phyloP scores from a whole-genome alignment of 2,888 invertebrate genomes.

The Herminia tarsipennalis region DNA sequence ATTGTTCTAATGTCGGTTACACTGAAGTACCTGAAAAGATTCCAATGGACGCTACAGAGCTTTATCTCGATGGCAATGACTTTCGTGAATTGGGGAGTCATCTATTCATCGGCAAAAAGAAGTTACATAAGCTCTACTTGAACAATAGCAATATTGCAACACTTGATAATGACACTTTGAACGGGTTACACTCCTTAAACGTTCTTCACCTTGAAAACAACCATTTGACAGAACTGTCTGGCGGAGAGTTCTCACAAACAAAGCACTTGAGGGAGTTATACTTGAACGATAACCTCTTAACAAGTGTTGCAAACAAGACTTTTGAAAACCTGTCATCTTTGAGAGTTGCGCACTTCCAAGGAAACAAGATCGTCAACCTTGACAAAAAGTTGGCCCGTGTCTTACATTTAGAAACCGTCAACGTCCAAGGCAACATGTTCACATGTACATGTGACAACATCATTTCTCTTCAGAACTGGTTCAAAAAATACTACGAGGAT shows the following conservation, averaged over 20 bases:
- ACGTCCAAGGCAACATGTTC: conserved; percentile 91
- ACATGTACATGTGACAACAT: conserved; percentile 91
- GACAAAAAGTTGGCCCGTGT: conserved; percentile 87
- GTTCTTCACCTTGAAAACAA: conserved; percentile 92
- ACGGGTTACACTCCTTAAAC: conserved; percentile 90
- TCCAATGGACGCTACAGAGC: conserved; percentile 95
- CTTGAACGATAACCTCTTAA: conserved; percentile 91
- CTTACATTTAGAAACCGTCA: conserved; percentile 86
- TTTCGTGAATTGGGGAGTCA: conserved; percentile 91
- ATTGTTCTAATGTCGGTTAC: conserved; percentile 91
- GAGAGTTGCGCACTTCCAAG: conserved; percentile 89
- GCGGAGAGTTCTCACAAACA: conserved; percentile 92
- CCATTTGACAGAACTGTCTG: conserved; percentile 88
- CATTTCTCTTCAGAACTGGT: conserved; percentile 88
- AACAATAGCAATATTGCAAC: conserved; percentile 91
- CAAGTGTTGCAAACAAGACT: conserved; percentile 89
- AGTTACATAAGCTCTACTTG: conserved; percentile 90
- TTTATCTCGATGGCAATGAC: conserved; percentile 93
- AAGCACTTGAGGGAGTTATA: conserved; percentile 91
- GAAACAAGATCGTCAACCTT: conserved; percentile 90
- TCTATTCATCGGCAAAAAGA: conserved; percentile 94
- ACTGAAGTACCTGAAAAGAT: conserved; percentile 90
- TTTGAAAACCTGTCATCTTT: conserved; percentile 90
- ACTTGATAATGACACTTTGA: conserved; percentile 92
- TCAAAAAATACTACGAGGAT: conserved; percentile 87